These are phyloP conservation scores for Chelon auratus DNA, from an alignment of 2,797 vertebrate species.

Conservation along the genomic window DNA sequence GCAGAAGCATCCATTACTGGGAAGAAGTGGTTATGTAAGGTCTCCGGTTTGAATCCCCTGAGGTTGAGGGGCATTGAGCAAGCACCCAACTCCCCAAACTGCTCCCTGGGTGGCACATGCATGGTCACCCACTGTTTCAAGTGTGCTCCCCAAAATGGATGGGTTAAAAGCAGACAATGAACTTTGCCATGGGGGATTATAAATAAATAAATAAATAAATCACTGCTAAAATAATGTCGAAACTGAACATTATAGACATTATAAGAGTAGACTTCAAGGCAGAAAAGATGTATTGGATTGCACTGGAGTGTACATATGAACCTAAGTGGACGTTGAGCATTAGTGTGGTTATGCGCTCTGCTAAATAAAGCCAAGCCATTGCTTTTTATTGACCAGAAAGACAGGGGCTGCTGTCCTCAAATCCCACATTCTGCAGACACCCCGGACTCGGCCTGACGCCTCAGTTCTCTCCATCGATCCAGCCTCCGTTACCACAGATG, in stretches of 20 bases:
- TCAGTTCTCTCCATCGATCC: conserved; percentile 26
- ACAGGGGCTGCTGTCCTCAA: conserved; percentile 9
- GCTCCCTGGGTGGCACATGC: no score
- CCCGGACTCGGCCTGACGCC: conserved; percentile 24
- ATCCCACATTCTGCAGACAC: conserved; percentile 18
- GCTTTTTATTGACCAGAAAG: conserved; percentile 19
- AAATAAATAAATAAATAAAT: background rate
- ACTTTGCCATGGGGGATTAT: no score
- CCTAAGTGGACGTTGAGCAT: no score
- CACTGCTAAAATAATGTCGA: background rate
- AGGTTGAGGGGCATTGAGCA: no score
- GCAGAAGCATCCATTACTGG: no score
- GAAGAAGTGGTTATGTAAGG: no score
- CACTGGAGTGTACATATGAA: background rate
- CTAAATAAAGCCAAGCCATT: background rate
- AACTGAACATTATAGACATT: background rate
- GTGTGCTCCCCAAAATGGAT: no score
- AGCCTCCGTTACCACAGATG: conserved; percentile 8
- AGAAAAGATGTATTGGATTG: background rate
- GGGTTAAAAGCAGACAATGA: no score
- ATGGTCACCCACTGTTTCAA: no score
- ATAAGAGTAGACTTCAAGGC: background rate
- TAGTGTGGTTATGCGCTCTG: background rate
- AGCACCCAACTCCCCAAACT: no score
- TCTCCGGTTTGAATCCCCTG: no score